phyloP scores from a whole-genome alignment of 2,797 vertebrate genomes.

The Enteromius argenteus region DNA sequence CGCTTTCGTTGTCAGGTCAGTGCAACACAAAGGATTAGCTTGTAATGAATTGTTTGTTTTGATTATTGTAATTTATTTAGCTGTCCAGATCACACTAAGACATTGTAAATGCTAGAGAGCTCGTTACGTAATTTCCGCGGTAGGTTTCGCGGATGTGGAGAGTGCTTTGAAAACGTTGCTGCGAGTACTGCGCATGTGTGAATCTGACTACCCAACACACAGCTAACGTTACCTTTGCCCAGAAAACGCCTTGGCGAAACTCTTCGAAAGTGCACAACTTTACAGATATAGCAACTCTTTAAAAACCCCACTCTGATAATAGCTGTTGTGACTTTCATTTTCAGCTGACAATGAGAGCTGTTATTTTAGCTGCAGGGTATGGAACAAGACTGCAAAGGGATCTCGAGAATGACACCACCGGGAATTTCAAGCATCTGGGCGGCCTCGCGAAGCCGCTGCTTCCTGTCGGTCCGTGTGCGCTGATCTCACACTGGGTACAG shows the following conservation, averaged over 20 bases:
- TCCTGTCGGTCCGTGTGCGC: conserved; percentile 72
- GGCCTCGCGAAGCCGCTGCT: conserved; percentile 81
- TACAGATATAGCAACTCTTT: not conserved
- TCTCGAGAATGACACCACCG: conserved; percentile 71
- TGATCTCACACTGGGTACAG: conserved; percentile 80
- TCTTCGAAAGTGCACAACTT: not conserved
- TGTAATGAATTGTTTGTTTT: not conserved
- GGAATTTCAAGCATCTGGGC: conserved; percentile 71
- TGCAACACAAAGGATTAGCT: not conserved
- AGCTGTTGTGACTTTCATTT: not conserved
- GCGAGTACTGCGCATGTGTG: not conserved
- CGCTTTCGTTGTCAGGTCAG: not conserved
- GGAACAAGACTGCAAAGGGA: conserved; percentile 83
- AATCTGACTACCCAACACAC: not conserved
- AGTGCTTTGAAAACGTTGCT: not conserved
- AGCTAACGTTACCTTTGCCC: not conserved
- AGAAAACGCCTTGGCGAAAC: not conserved
- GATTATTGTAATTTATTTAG: not conserved
- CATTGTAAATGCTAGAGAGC: not conserved
- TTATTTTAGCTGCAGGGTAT: conserved; percentile 84
- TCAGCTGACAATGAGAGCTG: conserved; percentile 76
- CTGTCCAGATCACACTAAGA: not conserved
- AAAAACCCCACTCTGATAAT: not conserved
- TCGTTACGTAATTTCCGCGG: not conserved
- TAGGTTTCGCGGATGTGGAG: not conserved